These are phyloP conservation scores for Drosophila meridionalis DNA, from an alignment of 2,888 invertebrate species.

Conservation along the genomic window DNA sequence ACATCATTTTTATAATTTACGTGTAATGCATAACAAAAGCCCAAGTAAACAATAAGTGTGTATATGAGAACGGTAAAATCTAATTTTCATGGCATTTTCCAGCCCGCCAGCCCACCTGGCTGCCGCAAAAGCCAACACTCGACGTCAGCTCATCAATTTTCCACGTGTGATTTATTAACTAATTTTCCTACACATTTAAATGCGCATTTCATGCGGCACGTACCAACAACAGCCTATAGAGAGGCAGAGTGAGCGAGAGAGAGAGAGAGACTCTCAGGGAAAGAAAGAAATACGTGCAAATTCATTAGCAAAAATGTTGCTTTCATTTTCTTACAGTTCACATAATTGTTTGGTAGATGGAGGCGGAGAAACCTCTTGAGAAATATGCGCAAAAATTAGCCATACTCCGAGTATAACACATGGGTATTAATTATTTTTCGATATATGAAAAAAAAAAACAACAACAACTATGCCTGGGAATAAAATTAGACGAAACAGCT, in stretches of 20 bases:
- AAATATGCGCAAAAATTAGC: conserved; percentile 66
- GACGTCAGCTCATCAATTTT: conserved; percentile 76
- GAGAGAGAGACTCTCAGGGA: not conserved
- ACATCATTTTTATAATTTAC: conserved; percentile 70
- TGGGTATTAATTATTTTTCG: conserved; percentile 67
- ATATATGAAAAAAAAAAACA: conserved; percentile 18
- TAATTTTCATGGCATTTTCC: conserved; percentile 44
- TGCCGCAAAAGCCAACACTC: conserved; percentile 36
- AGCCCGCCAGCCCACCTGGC: conserved; percentile 1
- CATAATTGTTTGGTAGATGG: conserved; percentile 57
- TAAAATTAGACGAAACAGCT: conserved; percentile 1
- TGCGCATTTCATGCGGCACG: conserved; percentile 70
- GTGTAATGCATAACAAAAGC: conserved; percentile 62
- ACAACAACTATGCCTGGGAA: not conserved
- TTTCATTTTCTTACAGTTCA: conserved; percentile 71
- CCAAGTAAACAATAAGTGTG: conserved; percentile 59
- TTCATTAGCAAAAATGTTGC: conserved; percentile 71
- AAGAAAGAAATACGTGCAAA: conserved; percentile 57
- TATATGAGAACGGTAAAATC: conserved; percentile 46
- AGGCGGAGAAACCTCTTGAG: conserved; percentile 20
- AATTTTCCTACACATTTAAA: conserved; percentile 77
- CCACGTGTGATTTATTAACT: conserved; percentile 79
- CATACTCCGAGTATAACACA: conserved; percentile 40
- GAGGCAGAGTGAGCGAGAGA: not conserved
- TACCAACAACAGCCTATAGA: conserved; percentile 28